Conservation (phyloP, 2,797 vertebrate species). For the Tangara arthus region DNA sequence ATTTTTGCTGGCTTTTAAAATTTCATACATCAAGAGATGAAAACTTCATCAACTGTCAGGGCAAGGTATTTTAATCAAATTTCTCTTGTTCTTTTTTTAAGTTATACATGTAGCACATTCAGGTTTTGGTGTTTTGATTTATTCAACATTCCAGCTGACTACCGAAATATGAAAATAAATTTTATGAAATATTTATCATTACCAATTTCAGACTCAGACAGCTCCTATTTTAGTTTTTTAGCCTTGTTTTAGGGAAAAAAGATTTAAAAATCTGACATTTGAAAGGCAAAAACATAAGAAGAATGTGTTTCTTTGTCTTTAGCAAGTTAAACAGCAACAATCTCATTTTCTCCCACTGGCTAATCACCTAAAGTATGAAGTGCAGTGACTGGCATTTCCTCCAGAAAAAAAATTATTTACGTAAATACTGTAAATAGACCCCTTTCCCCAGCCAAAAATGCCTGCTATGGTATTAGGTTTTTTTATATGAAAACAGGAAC, state of each 20-base stretch:
- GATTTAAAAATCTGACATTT: not conserved
- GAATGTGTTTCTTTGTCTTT: not conserved
- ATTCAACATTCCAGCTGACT: not conserved
- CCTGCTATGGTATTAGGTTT: not conserved
- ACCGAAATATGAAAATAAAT: not conserved
- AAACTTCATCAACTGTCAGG: not conserved
- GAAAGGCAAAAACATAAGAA: not conserved
- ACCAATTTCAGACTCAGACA: not conserved
- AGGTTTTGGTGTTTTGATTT: not conserved
- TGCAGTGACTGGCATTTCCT: conserved; percentile 11
- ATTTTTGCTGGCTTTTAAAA: not conserved
- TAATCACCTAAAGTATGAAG: conserved; percentile 48
- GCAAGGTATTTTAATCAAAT: not conserved
- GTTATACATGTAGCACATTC: not conserved
- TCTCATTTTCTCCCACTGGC: not conserved
- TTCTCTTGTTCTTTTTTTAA: not conserved
- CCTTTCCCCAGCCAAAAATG: conserved; percentile 12
- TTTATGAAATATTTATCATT: not conserved
- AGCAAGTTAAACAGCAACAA: not conserved
- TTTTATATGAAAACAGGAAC: not conserved
- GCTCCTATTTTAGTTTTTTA: not conserved
- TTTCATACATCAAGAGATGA: not conserved
- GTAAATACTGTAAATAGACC: conserved; percentile 27
- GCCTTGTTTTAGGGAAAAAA: not conserved
- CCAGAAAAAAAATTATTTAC: not conserved